Evolutionary conservation across 2,888 invertebrate species (phyloP).

Genomic region (Pandemis heparana): DNA sequence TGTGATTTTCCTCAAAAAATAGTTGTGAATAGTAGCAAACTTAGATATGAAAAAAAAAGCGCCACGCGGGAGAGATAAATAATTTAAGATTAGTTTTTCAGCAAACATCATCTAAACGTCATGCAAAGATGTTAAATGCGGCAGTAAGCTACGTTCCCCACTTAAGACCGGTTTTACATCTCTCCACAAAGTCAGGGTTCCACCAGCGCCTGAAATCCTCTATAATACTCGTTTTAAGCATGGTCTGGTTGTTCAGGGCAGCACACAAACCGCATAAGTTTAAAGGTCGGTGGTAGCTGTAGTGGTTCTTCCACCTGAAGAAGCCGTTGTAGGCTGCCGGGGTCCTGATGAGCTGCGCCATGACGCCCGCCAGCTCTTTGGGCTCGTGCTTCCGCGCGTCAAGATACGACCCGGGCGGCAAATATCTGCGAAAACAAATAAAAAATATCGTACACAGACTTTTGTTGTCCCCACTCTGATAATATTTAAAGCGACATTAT

Average conservation of each 20-base stretch:
- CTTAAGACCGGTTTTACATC: not conserved
- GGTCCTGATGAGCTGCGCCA: conserved; percentile 18
- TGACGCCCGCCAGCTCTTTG: conserved; percentile 7
- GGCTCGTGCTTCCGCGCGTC: conserved; percentile 9
- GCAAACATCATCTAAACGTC: not conserved
- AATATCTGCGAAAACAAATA: not conserved
- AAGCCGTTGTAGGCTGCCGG: conserved; percentile 3
- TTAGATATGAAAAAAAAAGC: too few species aligned
- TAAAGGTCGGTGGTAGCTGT: not conserved
- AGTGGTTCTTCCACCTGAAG: conserved; percentile 29
- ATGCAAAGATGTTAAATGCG: too few species aligned
- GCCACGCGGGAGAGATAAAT: too few species aligned
- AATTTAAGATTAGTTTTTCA: not conserved
- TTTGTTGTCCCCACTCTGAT: too few species aligned
- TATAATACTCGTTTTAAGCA: not conserved
- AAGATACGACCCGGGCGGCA: conserved; percentile 25
- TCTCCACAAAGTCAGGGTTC: not conserved
- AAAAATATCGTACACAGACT: not conserved
- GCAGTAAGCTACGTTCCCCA: conserved; percentile 4
- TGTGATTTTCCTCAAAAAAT: too few species aligned
- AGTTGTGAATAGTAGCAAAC: too few species aligned
- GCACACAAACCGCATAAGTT: not conserved
- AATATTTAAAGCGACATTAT: too few species aligned
- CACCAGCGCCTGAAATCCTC: conserved; percentile 1
- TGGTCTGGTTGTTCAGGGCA: conserved; percentile 9